Conservation (phyloP, 2,888 invertebrate genomes). For the Zelleria hepariella region DNA sequence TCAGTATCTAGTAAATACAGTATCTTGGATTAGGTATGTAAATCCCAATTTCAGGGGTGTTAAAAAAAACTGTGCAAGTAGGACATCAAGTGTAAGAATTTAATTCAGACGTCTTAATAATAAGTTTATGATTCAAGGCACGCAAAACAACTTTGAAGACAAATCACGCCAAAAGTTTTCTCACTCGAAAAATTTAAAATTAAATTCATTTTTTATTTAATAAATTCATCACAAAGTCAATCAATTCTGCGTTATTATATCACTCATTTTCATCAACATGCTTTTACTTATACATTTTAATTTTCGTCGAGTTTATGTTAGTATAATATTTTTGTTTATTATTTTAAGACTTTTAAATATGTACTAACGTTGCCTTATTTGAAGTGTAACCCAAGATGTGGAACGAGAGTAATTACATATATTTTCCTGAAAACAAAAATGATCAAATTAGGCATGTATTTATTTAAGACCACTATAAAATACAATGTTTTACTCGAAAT, state of each 20-base stretch:
- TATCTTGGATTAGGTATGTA: too few relatives aligned
- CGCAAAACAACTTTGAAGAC: constrained; percentile 7
- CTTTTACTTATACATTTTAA: background rate
- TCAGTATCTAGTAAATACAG: too few relatives aligned
- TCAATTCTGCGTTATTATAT: background rate
- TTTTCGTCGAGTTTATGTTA: background rate
- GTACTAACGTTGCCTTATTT: constrained; percentile 4
- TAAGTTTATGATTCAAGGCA: constrained; percentile 6
- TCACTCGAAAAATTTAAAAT: background rate
- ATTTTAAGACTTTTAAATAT: background rate
- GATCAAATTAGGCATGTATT: constrained; percentile 7
- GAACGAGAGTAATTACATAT: constrained; percentile 37
- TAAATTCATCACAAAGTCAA: background rate
- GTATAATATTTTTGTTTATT: background rate
- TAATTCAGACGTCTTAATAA: background rate
- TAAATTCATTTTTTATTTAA: background rate
- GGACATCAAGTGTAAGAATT: too few relatives aligned
- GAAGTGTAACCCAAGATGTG: constrained; percentile 30
- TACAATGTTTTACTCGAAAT: too few relatives aligned
- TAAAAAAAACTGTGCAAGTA: too few relatives aligned
- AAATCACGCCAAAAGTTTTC: background rate
- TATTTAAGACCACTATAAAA: background rate
- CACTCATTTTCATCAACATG: background rate
- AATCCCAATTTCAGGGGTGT: too few relatives aligned
- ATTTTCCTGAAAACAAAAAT: constrained; percentile 54